Evolutionary conservation across 53 echinoderm and acorn worm species (phyloP), one percentile per base, ranked within the genome.

Genomic region (Astropecten irregularis): DNA sequence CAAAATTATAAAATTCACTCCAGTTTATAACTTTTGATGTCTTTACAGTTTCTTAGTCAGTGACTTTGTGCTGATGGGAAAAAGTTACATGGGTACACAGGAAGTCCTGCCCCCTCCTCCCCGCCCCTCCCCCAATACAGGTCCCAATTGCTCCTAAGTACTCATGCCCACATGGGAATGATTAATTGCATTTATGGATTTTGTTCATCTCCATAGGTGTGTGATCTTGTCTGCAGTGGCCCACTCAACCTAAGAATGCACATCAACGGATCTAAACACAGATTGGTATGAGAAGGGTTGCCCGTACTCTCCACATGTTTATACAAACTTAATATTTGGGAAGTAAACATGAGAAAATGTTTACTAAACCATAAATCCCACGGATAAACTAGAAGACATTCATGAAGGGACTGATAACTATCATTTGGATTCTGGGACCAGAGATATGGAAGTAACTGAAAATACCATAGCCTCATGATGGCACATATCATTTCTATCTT

Each of bases 191-290:
- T 1, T 58, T 9, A 33, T 40, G 13, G 10, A 49, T 42, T 62
- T 79, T 31, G 14, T 30, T 79, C 26, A 20, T 32, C 26, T 59
- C 16, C 39, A 16, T 36, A 79, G 79, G 19, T 62, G n/a, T 79
- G 79, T 46, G 47, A 79, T 30, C 20, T 79, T 18, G 79, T 62
- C 28, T 79, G 79, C 62, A 79, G 79, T 34, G 79, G 79, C 39
- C 79, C 79, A 21, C 61, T 79, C n/a, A 79, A 79, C 30, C 79
- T 79, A 29, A 79, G 61, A 29, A 79, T 62, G 79, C 79, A 79
- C 31, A 27, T 79, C 14, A 47, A 28, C 29, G 49, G 61, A 60
- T 28, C 79, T 8, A 79, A 79, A 47, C 79, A 79, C 61, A 79
- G 61, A 79, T 20, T 46, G 79, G 79, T 79, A 62, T 7, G 25